Conservation (phyloP, 2,797 vertebrate genomes). For the Bradypodion pumilum region DNA sequence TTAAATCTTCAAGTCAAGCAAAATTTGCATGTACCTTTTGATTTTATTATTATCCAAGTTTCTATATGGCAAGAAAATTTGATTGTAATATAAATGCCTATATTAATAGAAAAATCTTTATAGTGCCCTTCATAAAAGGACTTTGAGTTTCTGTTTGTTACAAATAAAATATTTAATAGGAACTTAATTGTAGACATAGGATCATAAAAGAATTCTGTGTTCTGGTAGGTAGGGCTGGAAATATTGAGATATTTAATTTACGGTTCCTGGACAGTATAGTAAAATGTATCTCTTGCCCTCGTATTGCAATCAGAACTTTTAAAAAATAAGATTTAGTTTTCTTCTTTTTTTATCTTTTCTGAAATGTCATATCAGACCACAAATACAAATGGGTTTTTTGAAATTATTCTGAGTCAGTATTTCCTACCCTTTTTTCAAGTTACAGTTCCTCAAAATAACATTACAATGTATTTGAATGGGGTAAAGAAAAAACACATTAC, state of each 20-base stretch:
- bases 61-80: conserved; percentile 33
- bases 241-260: conserved; percentile 48
- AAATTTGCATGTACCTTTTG: not conserved
- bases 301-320: no score
- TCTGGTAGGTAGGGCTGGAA: conserved; percentile 56
- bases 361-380: no score
- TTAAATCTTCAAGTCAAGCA: conserved; percentile 33
- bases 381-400: no score
- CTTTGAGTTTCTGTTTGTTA: conserved; percentile 29
- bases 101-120: not conserved
- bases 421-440: no score
- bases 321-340: no score
- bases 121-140: not conserved
- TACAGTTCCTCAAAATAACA: no score
- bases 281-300: no score
- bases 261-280: conserved; percentile 20
- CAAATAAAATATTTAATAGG: conserved; percentile 45
- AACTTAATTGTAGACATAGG: conserved; percentile 48
- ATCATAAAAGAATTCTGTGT: conserved; percentile 24
- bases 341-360: no score
- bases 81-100: conserved; percentile 22
- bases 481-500: no score
- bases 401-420: no score
- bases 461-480: no score
- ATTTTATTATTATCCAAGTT: conserved; percentile 33